A percentile compares a stretch with the other conserved stretches of the same genome.
Conservation (phyloP, 2,888 invertebrate species). For the Brassicogethes aeneus region DNA sequence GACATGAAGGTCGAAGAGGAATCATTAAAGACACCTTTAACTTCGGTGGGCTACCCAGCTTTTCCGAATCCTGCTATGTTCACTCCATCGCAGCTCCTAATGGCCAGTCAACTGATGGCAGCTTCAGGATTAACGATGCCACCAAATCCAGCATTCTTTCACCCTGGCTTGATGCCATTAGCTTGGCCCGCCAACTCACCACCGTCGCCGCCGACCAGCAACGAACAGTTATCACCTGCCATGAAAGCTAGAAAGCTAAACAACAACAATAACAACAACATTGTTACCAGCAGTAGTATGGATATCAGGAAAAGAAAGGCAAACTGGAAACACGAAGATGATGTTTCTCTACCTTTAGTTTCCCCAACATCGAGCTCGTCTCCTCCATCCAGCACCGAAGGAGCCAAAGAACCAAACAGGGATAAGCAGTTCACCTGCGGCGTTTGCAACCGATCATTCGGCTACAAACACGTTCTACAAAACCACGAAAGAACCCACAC, state of each 20-base stretch:
- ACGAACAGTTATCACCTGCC: conserved; percentile 38
- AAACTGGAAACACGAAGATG: conserved; percentile 26
- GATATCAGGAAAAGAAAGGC: conserved; percentile 25
- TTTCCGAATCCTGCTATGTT: conserved; percentile 39
- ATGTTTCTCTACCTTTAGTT: conserved; percentile 43
- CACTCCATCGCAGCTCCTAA: conserved; percentile 43
- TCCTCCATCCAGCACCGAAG: conserved; percentile 39
- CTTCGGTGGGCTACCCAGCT: conserved; percentile 48
- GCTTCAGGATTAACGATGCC: conserved; percentile 51
- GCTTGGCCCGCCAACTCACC: conserved; percentile 44
- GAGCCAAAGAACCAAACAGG: conserved; percentile 34
- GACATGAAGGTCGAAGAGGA: conserved; percentile 45
- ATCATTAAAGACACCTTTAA: conserved; percentile 47
- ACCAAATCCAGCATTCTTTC: conserved; percentile 51
- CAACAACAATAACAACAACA: conserved; percentile 37
- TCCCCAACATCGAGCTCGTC: conserved; percentile 50
- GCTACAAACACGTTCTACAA: conserved; percentile 90
- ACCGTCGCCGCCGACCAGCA: conserved; percentile 43
- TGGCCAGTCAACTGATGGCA: conserved; percentile 45
- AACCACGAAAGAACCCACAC: conserved; percentile 93
- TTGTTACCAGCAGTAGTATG: conserved; percentile 40
- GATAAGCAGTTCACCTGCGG: conserved; percentile 86
- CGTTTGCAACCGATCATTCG: conserved; percentile 80
- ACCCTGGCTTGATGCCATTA: conserved; percentile 51
- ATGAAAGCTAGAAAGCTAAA: conserved; percentile 31